Evolutionary conservation across 2,113 vertebrate species (phyloP), one percentile per base, ranked within the genome.

Genomic region (Corvus cornix): DNA sequence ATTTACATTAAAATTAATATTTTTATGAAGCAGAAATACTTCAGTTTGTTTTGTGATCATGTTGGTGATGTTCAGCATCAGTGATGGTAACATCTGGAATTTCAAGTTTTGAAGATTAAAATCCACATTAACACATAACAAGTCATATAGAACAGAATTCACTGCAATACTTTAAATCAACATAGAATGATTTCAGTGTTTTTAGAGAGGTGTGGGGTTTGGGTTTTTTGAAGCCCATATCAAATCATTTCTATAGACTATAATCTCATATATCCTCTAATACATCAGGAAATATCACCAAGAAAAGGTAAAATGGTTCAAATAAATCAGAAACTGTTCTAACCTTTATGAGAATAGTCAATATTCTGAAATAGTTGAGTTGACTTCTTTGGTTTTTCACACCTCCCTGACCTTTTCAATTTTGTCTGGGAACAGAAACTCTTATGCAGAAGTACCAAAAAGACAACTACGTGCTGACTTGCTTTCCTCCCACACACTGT

Each of bases 1-100:
- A 87, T 83, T 90, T 35, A 41, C 37, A 95, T 89, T 88, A 79
- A 91, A 87, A 87, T 89, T 78, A 90, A 39, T 91, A 52, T 80
- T 95, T 91, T 90, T 86, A 82, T 78, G 31, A 30, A 68, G 7
- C 9, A 84, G 73, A 97, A 94, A 77, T 49, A 55, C 11, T 73
- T 43, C 19, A 1, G 20, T 60, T 95, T 91, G 74, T 26, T 85
- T 91, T 91, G 33, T 84, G 26, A 60, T 82, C 24, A 16, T 39
- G 26, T 62, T 80, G 16, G 49, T 83, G 30, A 24, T 87, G 55
- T 94, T 96, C 68, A 87, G 26, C 21, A 76, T 18, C 30, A 66
- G n/a, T 84, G 53, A 52, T 7, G 3, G 5, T 62, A 94, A 76
- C 13, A 64, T 56, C 69, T 48, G 66, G 31, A 23, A 78, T 80